phyloP scores from a whole-genome alignment of 2,888 invertebrate genomes.

The Blastobasis adustella region DNA sequence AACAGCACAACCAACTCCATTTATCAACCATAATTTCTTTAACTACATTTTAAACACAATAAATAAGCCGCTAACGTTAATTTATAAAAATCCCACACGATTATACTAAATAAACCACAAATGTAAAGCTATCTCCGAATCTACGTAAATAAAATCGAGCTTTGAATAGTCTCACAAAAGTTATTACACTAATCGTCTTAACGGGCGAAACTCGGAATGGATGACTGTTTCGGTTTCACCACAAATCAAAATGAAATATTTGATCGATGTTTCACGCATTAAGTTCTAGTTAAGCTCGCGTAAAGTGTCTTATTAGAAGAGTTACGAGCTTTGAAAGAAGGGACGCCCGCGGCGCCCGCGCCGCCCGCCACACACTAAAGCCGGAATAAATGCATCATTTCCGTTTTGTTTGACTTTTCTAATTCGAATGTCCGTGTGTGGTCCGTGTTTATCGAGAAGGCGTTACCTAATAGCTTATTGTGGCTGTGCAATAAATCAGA shows the following conservation, averaged over 20 bases:
- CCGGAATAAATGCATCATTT: constrained; percentile 62
- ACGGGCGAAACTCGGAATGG: constrained; percentile 34
- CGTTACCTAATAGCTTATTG: constrained; percentile 44
- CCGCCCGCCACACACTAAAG: constrained; percentile 36
- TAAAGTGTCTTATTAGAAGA: constrained; percentile 66
- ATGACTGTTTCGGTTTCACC: constrained; percentile 46
- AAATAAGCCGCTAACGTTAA: constrained; percentile 21
- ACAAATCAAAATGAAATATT: constrained; percentile 65
- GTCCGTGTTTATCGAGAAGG: constrained; percentile 49
- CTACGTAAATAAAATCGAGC: constrained; percentile 19
- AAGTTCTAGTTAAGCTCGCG: constrained; percentile 57
- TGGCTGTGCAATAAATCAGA: constrained; percentile 44
- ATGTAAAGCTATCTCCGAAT: constrained; percentile 17
- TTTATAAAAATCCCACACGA: constrained; percentile 7
- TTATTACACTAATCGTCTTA: constrained; percentile 50
- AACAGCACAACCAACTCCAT: constrained; percentile 24
- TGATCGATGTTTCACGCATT: constrained; percentile 52
- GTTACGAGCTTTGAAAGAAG: constrained; percentile 58
- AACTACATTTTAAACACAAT: constrained; percentile 25
- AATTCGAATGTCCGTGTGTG: constrained; percentile 64
- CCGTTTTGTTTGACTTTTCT: constrained; percentile 62
- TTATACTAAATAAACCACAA: constrained; percentile 6
- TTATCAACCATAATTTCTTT: constrained; percentile 42
- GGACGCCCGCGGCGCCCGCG: constrained; percentile 55
- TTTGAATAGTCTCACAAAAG: constrained; percentile 23